These are phyloP conservation scores for Caenorhabditis remanei DNA, from an alignment of 1,140 invertebrate genomes.

Conservation along the genomic window DNA sequence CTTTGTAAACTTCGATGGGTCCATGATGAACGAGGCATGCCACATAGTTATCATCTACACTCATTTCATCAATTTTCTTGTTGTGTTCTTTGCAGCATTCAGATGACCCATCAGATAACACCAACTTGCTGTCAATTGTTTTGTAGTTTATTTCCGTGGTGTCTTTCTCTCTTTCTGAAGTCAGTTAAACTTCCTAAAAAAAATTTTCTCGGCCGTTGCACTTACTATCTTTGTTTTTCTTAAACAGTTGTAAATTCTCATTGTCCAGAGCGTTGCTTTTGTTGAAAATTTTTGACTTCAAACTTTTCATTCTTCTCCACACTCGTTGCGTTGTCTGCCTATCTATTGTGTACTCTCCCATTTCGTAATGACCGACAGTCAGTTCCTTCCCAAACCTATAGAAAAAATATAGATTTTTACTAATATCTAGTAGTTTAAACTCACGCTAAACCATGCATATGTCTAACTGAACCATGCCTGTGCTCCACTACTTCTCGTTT, in stretches of 20 bases:
- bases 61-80: not conserved
- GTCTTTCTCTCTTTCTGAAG: slow-evolving; percentile 14
- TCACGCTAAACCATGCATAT: slow-evolving; percentile 31
- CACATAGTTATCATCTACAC: slow-evolving; percentile 5
- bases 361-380: not conserved
- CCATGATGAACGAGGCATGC: not conserved
- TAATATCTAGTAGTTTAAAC: not conserved
- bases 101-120: not conserved
- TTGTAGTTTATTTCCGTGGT: not conserved
- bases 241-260: not conserved
- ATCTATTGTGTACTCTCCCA: slow-evolving; percentile 33
- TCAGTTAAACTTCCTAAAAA: not conserved
- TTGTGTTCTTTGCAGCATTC: not conserved
- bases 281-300: slow-evolving; percentile 36
- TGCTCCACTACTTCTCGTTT: slow-evolving; percentile 16
- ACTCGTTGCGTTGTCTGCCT: not conserved
- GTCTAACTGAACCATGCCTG: not conserved
- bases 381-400: not conserved
- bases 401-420: not conserved
- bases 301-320: slow-evolving; percentile 34
- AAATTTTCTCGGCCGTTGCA: not conserved
- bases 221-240: slow-evolving; percentile 22
- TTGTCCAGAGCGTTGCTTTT: not conserved
- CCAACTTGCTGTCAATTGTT: not conserved
- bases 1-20: not conserved